Conservation (phyloP, 1,140 invertebrate genomes). For the Heliconius hewitsoni region DNA sequence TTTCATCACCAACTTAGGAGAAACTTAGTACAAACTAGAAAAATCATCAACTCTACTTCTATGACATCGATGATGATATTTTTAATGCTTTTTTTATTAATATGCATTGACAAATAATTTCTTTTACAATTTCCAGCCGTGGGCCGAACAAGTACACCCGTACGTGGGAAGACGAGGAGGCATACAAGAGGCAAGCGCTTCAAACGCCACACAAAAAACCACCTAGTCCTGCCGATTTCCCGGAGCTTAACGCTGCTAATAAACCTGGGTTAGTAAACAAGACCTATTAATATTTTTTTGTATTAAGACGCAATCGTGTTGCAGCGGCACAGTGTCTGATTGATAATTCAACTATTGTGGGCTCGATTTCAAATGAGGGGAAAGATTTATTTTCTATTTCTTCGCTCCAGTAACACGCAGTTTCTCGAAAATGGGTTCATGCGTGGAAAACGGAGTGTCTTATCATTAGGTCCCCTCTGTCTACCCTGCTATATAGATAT, state of each 20-base stretch:
- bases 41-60: too few species aligned
- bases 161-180: conserved; percentile 95
- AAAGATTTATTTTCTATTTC: too few species aligned
- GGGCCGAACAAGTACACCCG: conserved; percentile 95
- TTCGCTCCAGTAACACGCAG: too few species aligned
- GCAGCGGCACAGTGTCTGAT: not conserved
- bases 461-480: too few species aligned
- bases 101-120: not conserved
- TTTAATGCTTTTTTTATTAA: not conserved
- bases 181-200: conserved; percentile 83
- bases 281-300: not conserved
- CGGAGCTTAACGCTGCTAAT: conserved; percentile 56
- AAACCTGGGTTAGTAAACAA: conserved; percentile 44
- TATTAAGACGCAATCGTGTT: not conserved
- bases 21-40: too few species aligned
- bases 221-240: conserved; percentile 71
- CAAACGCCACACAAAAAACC: conserved; percentile 55
- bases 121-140: conserved; percentile 80
- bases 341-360: not conserved
- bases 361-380: too few species aligned
- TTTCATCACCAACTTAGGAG: too few species aligned
- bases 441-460: too few species aligned
- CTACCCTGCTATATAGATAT: too few species aligned
- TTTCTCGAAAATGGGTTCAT: too few species aligned
- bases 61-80: too few species aligned